Evolutionary conservation across 2,888 invertebrate genomes (phyloP), one percentile per base, ranked within the genome.

Genomic region (Nymphalis polychloros): DNA sequence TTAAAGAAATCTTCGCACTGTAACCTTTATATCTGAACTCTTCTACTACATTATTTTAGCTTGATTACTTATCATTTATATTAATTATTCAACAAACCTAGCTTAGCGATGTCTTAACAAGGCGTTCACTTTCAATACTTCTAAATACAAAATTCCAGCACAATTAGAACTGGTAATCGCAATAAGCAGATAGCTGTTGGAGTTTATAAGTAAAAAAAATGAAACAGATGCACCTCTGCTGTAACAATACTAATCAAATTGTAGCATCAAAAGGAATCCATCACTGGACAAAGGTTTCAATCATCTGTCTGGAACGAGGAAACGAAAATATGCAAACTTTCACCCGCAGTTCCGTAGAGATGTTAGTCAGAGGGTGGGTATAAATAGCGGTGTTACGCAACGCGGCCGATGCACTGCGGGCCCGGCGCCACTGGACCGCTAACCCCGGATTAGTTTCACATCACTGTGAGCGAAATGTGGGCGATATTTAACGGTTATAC

Each of bases 361-460:
- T 67, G 77, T 76, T 75, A 73, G 72, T 76, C 76, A 71, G 73
- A 69, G 73, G 74, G 69, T 69, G 68, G 41, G 75, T 81, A 82
- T 79, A 77, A 79, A 81, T 83, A 83, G 80, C 53, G 63, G 68
- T 41, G 72, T 84, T 81, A 76, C 81, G 79, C 77, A 84, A 83
- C 75, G 67, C 76, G 81, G 81, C 66, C 82, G 81, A 81, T 82
- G 83, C 82, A 82, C 79, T 74, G 73, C 64, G 69, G 69, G 74
- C 74, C 70, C 73, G 72, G 70, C 57, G 59, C 61, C 75, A 78
- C 77, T 64, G 59, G 16, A 53, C 46, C 53, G 23, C 20, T 48
- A 48, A 60, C 19, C 23, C 7, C 8, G 17, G 47, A 41, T 50
- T 63, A 65, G 61, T 52, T 35, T 17, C 19, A 55, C 5, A 27